These are phyloP conservation scores for Ectemnius continuus DNA, from an alignment of 2,888 invertebrate genomes.

Conservation along the genomic window DNA sequence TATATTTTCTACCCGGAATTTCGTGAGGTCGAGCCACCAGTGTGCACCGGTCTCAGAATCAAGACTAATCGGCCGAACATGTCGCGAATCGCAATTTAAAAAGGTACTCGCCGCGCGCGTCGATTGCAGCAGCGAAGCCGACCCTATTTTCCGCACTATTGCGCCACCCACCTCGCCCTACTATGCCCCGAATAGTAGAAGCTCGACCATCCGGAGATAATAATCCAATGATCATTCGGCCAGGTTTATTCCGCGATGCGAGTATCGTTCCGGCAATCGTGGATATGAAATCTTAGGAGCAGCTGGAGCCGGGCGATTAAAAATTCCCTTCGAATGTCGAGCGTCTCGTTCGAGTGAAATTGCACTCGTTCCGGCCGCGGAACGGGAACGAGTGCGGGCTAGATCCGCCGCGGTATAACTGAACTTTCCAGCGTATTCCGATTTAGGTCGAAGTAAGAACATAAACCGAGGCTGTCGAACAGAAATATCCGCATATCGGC, in stretches of 20 bases:
- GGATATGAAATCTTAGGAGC: no score
- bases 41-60: not conserved
- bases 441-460: constrained; percentile 23
- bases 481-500: constrained; percentile 23
- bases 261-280: no score
- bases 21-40: no score
- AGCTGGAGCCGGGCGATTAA: no score
- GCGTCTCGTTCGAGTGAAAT: no score
- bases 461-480: constrained; percentile 18
- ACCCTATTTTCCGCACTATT: not conserved
- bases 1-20: no score
- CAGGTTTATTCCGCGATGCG: no score
- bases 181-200: not conserved
- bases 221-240: no score
- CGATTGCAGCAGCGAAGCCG: not conserved
- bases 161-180: not conserved
- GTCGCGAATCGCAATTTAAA: constrained; percentile 22
- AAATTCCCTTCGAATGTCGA: no score
- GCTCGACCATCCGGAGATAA: no score
- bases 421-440: constrained; percentile 8
- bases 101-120: constrained; percentile 1
- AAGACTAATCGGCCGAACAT: constrained; percentile 30
- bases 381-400: no score
- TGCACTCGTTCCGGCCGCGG: no score
- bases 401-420: not conserved